A percentile compares a stretch with the other conserved stretches of the same genome.
Conservation (phyloP, 2,888 invertebrate genomes). For the Metopia argyrocephala region DNA sequence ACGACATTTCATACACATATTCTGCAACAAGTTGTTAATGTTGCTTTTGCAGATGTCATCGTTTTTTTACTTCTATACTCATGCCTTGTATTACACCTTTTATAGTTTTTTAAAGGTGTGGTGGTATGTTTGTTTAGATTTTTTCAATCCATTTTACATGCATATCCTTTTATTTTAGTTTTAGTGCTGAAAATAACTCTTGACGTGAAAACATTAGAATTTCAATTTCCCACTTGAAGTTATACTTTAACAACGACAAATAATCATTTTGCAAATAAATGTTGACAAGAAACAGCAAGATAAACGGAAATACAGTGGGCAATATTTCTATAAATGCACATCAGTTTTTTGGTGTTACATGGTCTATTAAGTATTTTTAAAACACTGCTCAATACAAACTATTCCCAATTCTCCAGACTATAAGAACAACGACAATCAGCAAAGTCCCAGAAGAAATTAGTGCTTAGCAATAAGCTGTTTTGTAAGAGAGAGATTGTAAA, state of each 20-base stretch:
- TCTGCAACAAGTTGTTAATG: slow-evolving; percentile 21
- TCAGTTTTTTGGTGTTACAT: no score
- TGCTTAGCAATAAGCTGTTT: no score
- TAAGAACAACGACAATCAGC: no score
- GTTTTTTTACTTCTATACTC: neutral
- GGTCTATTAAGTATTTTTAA: no score
- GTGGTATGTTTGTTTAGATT: no score
- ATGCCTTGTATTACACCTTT: neutral
- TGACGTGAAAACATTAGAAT: slow-evolving; percentile 29
- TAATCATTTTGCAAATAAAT: slow-evolving; percentile 21
- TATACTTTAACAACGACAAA: slow-evolving; percentile 24
- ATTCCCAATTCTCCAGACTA: no score
- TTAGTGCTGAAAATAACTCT: slow-evolving; percentile 13
- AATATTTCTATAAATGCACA: no score
- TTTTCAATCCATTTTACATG: neutral
- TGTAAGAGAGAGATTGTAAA: no score
- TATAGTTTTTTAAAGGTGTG: neutral
- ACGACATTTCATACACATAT: slow-evolving; percentile 1
- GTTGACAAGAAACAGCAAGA: slow-evolving; percentile 1
- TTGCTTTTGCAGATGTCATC: neutral
- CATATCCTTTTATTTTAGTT: neutral
- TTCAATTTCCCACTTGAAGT: slow-evolving; percentile 38
- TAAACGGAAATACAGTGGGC: neutral
- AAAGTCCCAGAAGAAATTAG: no score
- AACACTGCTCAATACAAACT: no score